Conservation (phyloP, 2,797 vertebrate species). For the Scomberomorus guttatus region DNA sequence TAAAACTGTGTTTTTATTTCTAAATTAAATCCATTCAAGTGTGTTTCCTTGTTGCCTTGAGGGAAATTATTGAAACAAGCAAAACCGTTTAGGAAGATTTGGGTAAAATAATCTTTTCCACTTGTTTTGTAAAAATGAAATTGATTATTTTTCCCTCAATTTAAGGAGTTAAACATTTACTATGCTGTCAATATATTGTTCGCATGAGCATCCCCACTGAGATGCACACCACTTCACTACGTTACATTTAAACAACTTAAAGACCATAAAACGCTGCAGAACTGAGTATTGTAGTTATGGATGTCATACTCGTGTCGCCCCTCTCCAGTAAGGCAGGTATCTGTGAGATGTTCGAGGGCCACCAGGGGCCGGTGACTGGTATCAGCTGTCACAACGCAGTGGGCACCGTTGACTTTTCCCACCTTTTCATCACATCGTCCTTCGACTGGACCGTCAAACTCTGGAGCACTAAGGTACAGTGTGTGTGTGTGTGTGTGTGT, state of each 20-base stretch:
- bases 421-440: conserved; percentile 97
- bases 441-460: conserved; percentile 99
- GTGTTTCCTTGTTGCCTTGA: background rate
- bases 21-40: background rate
- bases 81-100: background rate
- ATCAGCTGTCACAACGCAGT: conserved; percentile 97
- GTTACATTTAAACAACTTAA: background rate
- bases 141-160: conserved; percentile 14
- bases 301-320: background rate
- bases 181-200: background rate
- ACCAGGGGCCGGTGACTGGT: conserved; percentile 97
- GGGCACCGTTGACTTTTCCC: conserved; percentile 95
- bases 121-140: background rate
- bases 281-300: background rate
- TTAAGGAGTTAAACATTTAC: background rate
- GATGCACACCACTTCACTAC: background rate
- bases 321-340: conserved; percentile 95
- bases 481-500: conserved; percentile 9
- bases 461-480: conserved; percentile 96
- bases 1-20: too few relatives aligned
- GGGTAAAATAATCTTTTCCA: too few relatives aligned
- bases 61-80: background rate
- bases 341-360: conserved; percentile 97
- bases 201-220: background rate
- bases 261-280: background rate